A percentile compares a stretch with the other conserved stretches of the same genome.
Evolutionary conservation across 1,140 invertebrate genomes (phyloP).

Genomic region (Theocolax elegans): DNA sequence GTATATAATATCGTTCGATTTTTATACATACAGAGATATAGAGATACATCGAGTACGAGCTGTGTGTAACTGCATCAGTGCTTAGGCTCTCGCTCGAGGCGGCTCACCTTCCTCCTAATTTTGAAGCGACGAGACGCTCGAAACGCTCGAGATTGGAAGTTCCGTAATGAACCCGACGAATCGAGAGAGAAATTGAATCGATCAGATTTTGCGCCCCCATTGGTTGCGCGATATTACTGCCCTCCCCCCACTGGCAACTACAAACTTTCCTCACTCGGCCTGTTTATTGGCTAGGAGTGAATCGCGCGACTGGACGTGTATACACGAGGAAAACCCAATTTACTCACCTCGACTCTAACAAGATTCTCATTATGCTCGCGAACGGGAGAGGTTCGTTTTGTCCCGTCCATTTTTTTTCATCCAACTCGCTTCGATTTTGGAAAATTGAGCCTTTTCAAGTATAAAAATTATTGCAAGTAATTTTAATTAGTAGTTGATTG

Average conservation of each 20-base stretch:
- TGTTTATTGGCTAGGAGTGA: conserved; percentile 27
- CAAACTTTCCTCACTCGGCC: conserved; percentile 8
- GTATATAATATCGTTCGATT: too few species aligned
- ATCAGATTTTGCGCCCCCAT: conserved; percentile 59
- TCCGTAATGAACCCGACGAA: conserved; percentile 58
- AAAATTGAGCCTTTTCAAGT: too few species aligned
- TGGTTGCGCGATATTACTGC: conserved; percentile 38
- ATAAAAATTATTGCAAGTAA: too few species aligned
- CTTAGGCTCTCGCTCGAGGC: background rate
- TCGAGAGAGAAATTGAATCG: conserved; percentile 61
- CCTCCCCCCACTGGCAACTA: background rate
- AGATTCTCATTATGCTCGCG: conserved; percentile 36
- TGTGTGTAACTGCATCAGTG: conserved; percentile 6
- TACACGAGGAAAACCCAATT: conserved; percentile 34
- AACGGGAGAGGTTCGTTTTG: conserved; percentile 3
- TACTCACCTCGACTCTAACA: conserved; percentile 34
- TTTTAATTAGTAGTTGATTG: too few species aligned
- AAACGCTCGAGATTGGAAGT: conserved; percentile 16
- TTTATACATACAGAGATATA: too few species aligned
- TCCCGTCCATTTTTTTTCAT: too few species aligned
- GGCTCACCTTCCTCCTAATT: background rate
- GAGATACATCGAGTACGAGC: background rate
- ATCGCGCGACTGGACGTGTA: background rate
- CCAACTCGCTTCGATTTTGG: too few species aligned
- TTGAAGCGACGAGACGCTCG: background rate